These are phyloP conservation scores for Ptiloglossa arizonensis DNA, from an alignment of 1,140 invertebrate genomes.

Conservation along the genomic window DNA sequence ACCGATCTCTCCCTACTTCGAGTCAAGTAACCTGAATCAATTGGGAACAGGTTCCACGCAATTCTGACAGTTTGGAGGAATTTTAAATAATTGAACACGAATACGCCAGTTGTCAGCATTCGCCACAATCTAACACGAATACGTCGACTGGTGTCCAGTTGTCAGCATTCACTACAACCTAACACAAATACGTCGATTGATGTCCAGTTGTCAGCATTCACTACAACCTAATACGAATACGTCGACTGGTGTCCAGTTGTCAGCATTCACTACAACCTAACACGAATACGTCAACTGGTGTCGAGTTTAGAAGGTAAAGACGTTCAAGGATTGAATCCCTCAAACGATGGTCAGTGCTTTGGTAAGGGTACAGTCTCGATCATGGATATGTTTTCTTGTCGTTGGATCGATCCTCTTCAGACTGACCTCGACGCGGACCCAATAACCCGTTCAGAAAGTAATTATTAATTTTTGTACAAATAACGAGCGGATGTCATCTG, in stretches of 20 bases:
- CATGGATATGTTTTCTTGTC: not conserved
- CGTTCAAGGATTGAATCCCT: not conserved
- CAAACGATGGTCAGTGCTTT: not conserved
- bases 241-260: too few species aligned
- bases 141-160: too few species aligned
- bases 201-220: too few species aligned
- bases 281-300: too few species aligned
- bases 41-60: not conserved
- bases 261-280: too few species aligned
- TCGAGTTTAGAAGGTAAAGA: too few species aligned
- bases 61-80: not conserved
- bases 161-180: too few species aligned
- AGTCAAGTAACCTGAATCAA: constrained; percentile 9
- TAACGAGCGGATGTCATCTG: constrained; percentile 11
- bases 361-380: not conserved
- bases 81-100: constrained; percentile 3
- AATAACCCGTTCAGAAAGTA: not conserved
- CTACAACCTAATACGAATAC: too few species aligned
- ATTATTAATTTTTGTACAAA: constrained; percentile 25
- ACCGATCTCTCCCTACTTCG: constrained; percentile 7
- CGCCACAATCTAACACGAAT: too few species aligned
- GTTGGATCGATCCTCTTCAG: constrained; percentile 2
- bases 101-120: too few species aligned
- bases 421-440: constrained; percentile 32
- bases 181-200: too few species aligned